Base-by-base conservation (phyloP, 2,797 vertebrate genomes). In the Malurus leucopterus region DNA sequence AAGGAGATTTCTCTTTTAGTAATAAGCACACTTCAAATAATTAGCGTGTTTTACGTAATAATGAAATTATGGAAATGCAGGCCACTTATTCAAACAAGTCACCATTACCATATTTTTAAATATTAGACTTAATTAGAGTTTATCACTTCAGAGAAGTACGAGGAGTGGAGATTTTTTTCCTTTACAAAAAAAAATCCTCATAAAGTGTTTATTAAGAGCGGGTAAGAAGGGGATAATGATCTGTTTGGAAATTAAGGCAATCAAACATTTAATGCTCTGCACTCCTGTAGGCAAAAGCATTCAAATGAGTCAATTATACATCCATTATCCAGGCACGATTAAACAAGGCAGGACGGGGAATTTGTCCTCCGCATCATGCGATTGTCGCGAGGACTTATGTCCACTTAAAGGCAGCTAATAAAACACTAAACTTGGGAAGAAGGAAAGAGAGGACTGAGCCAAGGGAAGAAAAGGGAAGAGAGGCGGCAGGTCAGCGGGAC, bases 291-390 rank as follows among this genome's bases (percentile, higher is more conserved):
- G 99, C 98, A 98, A 98, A 98, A 98, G 98, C 98, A 99, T 99
- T 98, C 98, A 99, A 99, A 99, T 99, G 98, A 99, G 98, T 99
- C 98, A 99, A 99, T 99, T 99, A 99, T 97, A 98, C 98, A 98
- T 98, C 98, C 98, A 99, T 99, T 99, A 99, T 98, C 98, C 97
- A 96, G 95, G 95, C 97, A 97, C 98, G 97, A 98, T 96, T 98
- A 97, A 97, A 97, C 97, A 96, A 93, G 95, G 96, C 95, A 97
- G 97, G 93, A 95, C 26, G 92, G 95, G 95, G 93, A 95, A 95
- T 96, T 94, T 96, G 95, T 96, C 96, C 93, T 94, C 95, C 34
- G 88, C 97, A 97, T 94, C 96, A 93, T 62, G 90, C 95, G 90
- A 95, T 92, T 96, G 95, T 95, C 90, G 93, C 3, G 55, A 95